Conservation (phyloP, 35 echinoderm and acorn worm species). For the Anneissia japonica region DNA sequence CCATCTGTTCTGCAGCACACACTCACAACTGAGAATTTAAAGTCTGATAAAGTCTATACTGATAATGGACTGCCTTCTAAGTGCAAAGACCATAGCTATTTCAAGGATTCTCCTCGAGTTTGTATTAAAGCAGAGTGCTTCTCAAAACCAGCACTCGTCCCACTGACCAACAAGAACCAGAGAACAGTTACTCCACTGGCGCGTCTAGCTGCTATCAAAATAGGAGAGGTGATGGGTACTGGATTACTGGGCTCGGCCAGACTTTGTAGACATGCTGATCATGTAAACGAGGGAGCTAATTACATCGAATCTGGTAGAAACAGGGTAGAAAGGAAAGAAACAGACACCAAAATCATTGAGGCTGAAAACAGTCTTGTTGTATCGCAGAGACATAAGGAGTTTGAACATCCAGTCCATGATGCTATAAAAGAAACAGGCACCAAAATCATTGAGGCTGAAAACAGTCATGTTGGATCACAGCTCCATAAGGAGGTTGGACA, state of each 20-base stretch:
- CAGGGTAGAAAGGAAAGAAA: too few species aligned
- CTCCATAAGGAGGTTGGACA: too few species aligned
- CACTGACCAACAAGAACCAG: background rate
- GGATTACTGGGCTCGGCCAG: background rate
- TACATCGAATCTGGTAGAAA: too few species aligned
- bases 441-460: too few species aligned
- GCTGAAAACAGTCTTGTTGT: too few species aligned
- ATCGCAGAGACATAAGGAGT: too few species aligned
- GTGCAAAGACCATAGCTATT: background rate
- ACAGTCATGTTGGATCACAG: too few species aligned
- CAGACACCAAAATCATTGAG: too few species aligned
- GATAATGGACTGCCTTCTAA: too few species aligned
- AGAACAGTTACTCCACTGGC: background rate
- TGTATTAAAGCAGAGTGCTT: background rate
- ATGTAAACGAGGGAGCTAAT: background rate
- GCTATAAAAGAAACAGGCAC: too few species aligned
- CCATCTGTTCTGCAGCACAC: background rate
- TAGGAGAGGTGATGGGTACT: background rate
- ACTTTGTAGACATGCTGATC: background rate
- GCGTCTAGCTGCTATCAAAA: background rate
- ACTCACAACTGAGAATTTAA: background rate
- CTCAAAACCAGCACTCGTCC: background rate
- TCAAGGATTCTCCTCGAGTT: background rate
- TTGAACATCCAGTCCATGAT: too few species aligned
- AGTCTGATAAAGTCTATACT: too few species aligned